phyloP scores from a whole-genome alignment of 2,888 invertebrate species.

The Anorthoa munda region DNA sequence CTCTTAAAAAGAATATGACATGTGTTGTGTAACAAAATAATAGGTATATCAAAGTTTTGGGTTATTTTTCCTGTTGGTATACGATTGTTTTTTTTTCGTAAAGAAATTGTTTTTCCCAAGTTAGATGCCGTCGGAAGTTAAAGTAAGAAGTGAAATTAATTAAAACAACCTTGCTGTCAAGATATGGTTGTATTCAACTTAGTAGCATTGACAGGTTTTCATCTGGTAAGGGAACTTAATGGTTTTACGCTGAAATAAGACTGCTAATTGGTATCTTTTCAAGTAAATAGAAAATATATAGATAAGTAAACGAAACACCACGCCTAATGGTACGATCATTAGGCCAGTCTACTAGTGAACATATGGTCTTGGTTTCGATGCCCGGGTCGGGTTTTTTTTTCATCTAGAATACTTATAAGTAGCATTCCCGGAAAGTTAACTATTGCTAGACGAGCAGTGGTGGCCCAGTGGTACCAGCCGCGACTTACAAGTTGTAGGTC shows the following conservation, averaged over 20 bases:
- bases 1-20: constrained; percentile 34
- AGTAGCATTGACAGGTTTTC: background rate
- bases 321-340: no score
- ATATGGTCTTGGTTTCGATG: no score
- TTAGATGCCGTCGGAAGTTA: background rate
- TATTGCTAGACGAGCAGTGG: no score
- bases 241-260: background rate
- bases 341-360: no score
- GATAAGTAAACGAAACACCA: no score
- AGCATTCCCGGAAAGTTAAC: no score
- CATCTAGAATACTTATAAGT: no score
- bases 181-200: background rate
- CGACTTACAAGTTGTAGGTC: no score
- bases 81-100: background rate
- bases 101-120: constrained; percentile 21
- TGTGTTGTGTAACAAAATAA: constrained; percentile 36
- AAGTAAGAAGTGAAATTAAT: constrained; percentile 19
- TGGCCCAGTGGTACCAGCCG: no score
- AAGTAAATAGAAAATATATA: no score
- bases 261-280: background rate
- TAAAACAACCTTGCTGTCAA: background rate
- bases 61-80: constrained; percentile 15
- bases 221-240: background rate
- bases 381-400: no score
- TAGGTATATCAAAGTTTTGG: constrained; percentile 35